A percentile compares a stretch with the other conserved stretches of the same genome.
Conservation (phyloP, 2,113 vertebrate species). For the Aegypius monachus region DNA sequence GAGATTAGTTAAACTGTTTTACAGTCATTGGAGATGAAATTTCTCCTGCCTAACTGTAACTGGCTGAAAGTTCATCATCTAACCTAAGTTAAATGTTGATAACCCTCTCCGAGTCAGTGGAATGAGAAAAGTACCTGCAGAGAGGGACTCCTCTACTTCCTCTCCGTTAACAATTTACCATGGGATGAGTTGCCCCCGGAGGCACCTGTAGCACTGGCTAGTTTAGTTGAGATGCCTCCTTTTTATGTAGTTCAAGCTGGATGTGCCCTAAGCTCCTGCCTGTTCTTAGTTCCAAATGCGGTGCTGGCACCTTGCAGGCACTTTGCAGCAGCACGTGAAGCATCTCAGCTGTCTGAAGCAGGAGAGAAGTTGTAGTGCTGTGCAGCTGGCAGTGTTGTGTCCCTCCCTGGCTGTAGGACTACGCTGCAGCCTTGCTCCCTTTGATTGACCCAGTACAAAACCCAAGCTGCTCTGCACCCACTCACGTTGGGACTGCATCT, state of each 20-base stretch:
- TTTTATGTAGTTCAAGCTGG: background rate
- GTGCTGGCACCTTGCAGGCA: background rate
- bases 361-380: background rate
- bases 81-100: background rate
- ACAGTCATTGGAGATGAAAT: background rate
- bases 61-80: background rate
- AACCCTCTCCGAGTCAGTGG: background rate
- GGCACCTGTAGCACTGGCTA: background rate
- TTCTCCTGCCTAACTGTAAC: background rate
- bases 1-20: background rate
- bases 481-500: background rate
- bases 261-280: background rate
- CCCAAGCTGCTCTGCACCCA: background rate
- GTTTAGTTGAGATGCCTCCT: background rate
- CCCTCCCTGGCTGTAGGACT: background rate
- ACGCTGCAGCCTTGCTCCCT: accelerated
- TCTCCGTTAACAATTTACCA: background rate
- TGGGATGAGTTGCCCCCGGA: background rate
- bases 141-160: background rate
- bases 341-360: background rate
- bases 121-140: background rate
- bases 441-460: accelerated
- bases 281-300: background rate
- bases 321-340: background rate
- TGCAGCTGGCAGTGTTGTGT: background rate